phyloP scores from a whole-genome alignment of 2,113 vertebrate genomes.

The Arenaria interpres region DNA sequence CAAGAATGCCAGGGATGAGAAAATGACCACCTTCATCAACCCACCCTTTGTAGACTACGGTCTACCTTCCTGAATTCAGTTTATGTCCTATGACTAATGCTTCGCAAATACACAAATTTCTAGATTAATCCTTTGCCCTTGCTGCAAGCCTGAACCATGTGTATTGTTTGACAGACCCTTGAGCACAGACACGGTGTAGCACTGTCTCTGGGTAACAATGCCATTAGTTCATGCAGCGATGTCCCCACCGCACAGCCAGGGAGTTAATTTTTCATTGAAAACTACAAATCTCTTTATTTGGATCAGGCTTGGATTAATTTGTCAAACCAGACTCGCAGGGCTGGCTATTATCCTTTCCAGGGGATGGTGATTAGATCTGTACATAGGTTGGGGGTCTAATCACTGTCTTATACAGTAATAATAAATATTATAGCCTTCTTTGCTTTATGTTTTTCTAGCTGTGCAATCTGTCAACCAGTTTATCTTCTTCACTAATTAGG shows the following conservation, averaged over 20 bases:
- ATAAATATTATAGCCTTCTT: slow-evolving; percentile 57
- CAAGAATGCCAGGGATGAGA: neutral
- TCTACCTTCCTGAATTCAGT: neutral
- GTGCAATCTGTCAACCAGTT: slow-evolving; percentile 65
- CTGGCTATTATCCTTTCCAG: slow-evolving; percentile 49
- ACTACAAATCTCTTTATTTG: slow-evolving; percentile 52
- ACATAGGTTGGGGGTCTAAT: slow-evolving; percentile 59
- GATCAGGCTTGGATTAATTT: slow-evolving; percentile 62
- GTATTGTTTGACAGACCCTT: neutral
- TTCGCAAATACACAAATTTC: neutral
- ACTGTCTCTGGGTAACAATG: neutral
- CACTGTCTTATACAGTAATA: slow-evolving; percentile 40
- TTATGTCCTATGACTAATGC: neutral
- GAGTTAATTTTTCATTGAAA: slow-evolving; percentile 58
- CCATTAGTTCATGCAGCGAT: neutral
- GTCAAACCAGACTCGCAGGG: slow-evolving; percentile 18
- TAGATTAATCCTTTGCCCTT: neutral
- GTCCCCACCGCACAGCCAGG: neutral
- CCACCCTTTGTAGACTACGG: neutral
- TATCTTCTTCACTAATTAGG: slow-evolving; percentile 66
- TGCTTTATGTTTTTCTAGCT: slow-evolving; percentile 54
- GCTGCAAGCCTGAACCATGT: neutral
- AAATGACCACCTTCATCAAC: neutral
- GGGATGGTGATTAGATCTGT: slow-evolving; percentile 56
- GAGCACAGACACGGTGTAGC: neutral